Conservation (phyloP, 2,113 vertebrate species). For the Amphiprion ocellaris region DNA sequence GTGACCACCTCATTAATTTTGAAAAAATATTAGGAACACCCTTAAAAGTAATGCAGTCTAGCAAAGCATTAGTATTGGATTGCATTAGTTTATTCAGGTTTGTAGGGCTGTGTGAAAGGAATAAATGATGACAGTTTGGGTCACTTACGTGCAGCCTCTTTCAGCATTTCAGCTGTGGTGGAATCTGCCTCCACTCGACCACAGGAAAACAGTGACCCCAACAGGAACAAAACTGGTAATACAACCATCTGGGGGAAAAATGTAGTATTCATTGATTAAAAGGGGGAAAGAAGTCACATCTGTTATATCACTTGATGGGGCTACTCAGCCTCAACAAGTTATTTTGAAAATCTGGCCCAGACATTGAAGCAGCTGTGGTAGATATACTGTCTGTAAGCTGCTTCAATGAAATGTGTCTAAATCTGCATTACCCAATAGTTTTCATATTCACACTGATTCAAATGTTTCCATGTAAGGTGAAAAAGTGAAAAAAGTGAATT, state of each 20-base stretch:
- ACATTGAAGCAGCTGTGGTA: background rate
- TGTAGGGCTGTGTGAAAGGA: background rate
- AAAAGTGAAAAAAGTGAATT: background rate
- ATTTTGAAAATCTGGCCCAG: background rate
- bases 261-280: no score
- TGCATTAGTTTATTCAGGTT: no score
- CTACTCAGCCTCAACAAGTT: background rate
- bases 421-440: background rate
- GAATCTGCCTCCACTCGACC: slow-evolving; percentile 26
- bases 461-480: background rate
- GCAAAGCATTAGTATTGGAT: no score
- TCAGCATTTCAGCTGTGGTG: slow-evolving; percentile 26
- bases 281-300: background rate
- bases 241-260: slow-evolving; percentile 54
- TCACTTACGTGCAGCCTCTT: slow-evolving; percentile 69
- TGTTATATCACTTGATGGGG: background rate
- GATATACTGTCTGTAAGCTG: no score
- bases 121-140: background rate
- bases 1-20: no score
- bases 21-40: no score
- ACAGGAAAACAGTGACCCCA: slow-evolving; percentile 70
- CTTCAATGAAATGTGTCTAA: no score
- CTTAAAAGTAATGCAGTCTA: no score
- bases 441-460: background rate
- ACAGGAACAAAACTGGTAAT: slow-evolving; percentile 65